Base-by-base conservation (phyloP, 2,888 invertebrate genomes). In the Congeria kusceri region DNA sequence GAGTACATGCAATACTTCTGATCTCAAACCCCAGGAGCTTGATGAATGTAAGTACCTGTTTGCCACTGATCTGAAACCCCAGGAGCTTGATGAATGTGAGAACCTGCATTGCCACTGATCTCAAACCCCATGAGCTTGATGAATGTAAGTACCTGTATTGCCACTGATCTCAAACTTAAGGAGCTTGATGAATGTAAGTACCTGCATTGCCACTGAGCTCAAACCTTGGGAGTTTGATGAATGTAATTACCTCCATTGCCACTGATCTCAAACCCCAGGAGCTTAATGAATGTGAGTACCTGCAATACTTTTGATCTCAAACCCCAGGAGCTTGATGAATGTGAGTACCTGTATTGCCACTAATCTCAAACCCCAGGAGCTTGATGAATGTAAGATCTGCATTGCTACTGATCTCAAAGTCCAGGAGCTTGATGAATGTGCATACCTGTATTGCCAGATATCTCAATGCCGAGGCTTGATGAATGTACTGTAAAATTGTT, bases 1-100 rank as follows among this genome's bases (percentile, higher is more conserved):
- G 97, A 98, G 94, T 95, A 98, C n/a, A 87, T 94, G 98, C 77
- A 86, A 89, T 56, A 86, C 80, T 28, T 86, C 88, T 62, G 87
- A 90, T 76, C 85, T 90, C 62, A 88, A 88, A 32, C 86, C 81
- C 64, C 80, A 82, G 39, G 89, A 89, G 66, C 66, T 73, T 25
- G 80, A 77, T 39, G 80, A 80, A 66, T 74, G 84, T 85, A 77
- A 67, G 77, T 44, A 18, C n/a, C n/a, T n/a, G n/a, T n/a, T n/a
- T n/a, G n/a, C 81, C 28, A 87, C 88, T 62, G 88, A 90, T 76
- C 85, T 90, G 61, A 88, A 88, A 39, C 86, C 82, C 64, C 82
- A 82, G 28, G 89, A 89, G 66, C 67, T 74, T 25, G 80, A 77
- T 46, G 82, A 80, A 67, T 75, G 85, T 85, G 76, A 67, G 77